Conservation (phyloP, 2,888 invertebrate genomes). For the Agapetus fuscipes region DNA sequence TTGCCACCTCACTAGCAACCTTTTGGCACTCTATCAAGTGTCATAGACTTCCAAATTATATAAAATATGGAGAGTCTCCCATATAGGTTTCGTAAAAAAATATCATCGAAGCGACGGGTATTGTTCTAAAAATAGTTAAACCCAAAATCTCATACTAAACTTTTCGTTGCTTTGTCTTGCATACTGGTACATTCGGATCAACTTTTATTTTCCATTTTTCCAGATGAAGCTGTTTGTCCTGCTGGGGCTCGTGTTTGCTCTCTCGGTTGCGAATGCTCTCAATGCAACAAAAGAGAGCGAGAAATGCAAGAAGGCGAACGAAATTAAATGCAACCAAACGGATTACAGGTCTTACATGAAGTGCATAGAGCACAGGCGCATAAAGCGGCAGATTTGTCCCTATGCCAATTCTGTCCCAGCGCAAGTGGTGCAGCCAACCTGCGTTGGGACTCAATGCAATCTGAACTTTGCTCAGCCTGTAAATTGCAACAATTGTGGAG, state of each 20-base stretch:
- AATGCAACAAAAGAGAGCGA: background rate
- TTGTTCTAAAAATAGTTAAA: too few species aligned
- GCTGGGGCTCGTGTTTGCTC: background rate
- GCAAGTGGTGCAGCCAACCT: slow-evolving; percentile 5
- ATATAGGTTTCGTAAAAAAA: background rate
- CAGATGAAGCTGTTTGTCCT: background rate
- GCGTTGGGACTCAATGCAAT: background rate
- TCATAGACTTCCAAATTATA: too few species aligned
- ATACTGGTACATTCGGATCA: too few species aligned
- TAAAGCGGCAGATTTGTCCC: slow-evolving; percentile 11
- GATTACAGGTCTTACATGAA: slow-evolving; percentile 12
- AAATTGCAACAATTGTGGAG: too few species aligned
- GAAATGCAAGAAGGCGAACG: background rate
- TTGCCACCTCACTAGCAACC: too few species aligned
- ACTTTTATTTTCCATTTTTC: too few species aligned
- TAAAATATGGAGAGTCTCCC: too few species aligned
- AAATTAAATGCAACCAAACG: slow-evolving; percentile 12
- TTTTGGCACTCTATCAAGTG: too few species aligned
- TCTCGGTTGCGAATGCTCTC: background rate
- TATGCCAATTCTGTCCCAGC: slow-evolving; percentile 5
- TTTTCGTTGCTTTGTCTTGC: too few species aligned
- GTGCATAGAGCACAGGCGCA: slow-evolving; percentile 11
- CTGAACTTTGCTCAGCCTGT: too few species aligned
- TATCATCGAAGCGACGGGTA: background rate
- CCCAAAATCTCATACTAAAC: too few species aligned